Base-by-base conservation (phyloP, 2,888 invertebrate genomes). In the Tenthredo distinguenda region DNA sequence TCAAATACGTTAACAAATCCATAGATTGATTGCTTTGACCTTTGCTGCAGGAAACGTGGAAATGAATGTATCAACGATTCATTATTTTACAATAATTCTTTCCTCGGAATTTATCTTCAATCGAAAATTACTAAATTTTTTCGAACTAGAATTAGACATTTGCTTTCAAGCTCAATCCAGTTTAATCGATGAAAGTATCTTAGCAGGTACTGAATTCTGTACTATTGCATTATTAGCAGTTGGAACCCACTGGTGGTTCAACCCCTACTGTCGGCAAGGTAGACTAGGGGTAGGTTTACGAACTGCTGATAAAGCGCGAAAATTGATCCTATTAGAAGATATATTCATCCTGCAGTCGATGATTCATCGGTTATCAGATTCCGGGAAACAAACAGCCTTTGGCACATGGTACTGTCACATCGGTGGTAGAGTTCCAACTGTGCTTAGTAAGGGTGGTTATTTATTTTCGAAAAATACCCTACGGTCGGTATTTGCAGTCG, bases 191-290 rank as follows among this genome's bases (percentile, higher is more conserved):
- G 62, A 5, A n/a, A 1, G 12, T 74, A 43, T 21, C 43, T 9
- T 12, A 10, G 21, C 40, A n/a, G 72, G 40, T 74, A 74, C 0
- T 6, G 10, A 43, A 68, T 68, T 2, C 21, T n/a, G 10, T 10
- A 31, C 40, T 10, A 43, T 43, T 21, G 18, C 12, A 34, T 68
- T 7, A 21, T 15, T 26, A 74, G 26, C 74, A 12, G 74, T 21
- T 74, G 12, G 43, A 9, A 74, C 26, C 9, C 47, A 43, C 74
- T 10, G 43, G 10, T 74, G 21, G n/a, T 68, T 74, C 74, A 77
- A 34, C 77, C 77, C 55, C 50, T 34, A 77, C 47, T 7, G 77
- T 55, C 55, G 77, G 77, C 26, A 77, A 77, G 77, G 15, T 77
- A 55, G 34, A 34, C 18, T 55, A 34, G 55, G 50, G 77, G 50